A percentile compares a stretch with the other conserved stretches of the same genome.
These are phyloP conservation scores for Neosilurus mollespiculum DNA, from an alignment of 2,797 vertebrate genomes.

Conservation along the genomic window DNA sequence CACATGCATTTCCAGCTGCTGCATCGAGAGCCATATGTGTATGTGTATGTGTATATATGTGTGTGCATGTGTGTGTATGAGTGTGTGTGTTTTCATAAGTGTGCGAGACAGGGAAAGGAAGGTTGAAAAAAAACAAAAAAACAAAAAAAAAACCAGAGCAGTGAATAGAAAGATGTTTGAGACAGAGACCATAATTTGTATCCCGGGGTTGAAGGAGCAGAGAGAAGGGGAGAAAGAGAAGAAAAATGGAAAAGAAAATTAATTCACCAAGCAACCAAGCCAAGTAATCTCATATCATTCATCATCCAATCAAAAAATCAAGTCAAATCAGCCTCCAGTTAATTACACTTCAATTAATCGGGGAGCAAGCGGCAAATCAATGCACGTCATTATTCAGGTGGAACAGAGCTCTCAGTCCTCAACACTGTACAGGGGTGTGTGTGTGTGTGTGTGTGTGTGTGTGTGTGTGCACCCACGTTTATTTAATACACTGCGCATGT, in stretches of 20 bases:
- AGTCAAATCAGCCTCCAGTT: neutral
- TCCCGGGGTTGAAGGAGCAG: slow-evolving; percentile 58
- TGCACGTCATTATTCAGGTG: slow-evolving; percentile 14
- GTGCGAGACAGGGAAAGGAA: neutral
- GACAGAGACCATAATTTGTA: slow-evolving; percentile 48
- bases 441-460: too few species aligned
- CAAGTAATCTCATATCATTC: slow-evolving; percentile 56
- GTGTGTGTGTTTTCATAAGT: slow-evolving; percentile 15
- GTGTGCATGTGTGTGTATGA: slow-evolving; percentile 7
- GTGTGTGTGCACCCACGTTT: too few species aligned
- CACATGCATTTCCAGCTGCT: slow-evolving; percentile 87
- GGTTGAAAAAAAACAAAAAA: too few species aligned
- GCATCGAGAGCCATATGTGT: slow-evolving; percentile 51
- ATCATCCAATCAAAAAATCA: slow-evolving; percentile 2
- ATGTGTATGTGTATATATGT: neutral
- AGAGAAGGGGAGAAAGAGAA: slow-evolving; percentile 57
- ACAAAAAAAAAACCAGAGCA: neutral
- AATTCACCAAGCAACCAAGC: slow-evolving; percentile 83
- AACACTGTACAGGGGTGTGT: neutral
- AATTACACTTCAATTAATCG: slow-evolving; percentile 29
- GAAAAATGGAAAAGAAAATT: slow-evolving; percentile 81
- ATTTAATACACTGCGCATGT: neutral
- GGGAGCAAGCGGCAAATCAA: slow-evolving; percentile 28
- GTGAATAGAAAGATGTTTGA: slow-evolving; percentile 7
- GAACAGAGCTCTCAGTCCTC: neutral